These are phyloP conservation scores for Conus ventricosus DNA, from an alignment of 1,140 invertebrate species.

Conservation along the genomic window DNA sequence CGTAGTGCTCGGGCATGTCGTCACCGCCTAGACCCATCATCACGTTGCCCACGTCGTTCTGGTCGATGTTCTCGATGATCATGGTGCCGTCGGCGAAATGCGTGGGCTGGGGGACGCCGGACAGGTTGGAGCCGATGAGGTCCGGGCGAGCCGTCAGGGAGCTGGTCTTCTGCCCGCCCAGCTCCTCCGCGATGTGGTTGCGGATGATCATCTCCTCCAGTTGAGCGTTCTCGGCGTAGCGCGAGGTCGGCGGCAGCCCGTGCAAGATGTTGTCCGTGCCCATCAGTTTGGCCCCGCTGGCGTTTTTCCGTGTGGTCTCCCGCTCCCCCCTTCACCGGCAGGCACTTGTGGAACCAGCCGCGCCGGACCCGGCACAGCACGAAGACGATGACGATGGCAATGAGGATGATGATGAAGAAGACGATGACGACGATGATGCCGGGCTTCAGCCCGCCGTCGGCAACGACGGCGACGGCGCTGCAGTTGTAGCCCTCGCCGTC, in stretches of 20 bases:
- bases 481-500: conserved; percentile 72
- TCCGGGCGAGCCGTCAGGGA: conserved; percentile 81
- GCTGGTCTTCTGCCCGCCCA: conserved; percentile 55
- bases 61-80: conserved; percentile 69
- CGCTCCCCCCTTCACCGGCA: conserved; percentile 44
- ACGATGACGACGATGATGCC: conserved; percentile 67
- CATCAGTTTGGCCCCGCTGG: conserved; percentile 41
- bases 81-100: conserved; percentile 72
- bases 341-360: conserved; percentile 44
- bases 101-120: conserved; percentile 76
- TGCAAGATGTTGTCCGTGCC: conserved; percentile 25
- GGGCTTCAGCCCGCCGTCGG: conserved; percentile 75
- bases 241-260: conserved; percentile 60
- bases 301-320: conserved; percentile 46
- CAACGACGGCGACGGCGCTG: conserved; percentile 73
- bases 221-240: conserved; percentile 70
- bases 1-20: conserved; percentile 95
- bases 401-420: conserved; percentile 66
- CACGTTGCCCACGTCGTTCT: conserved; percentile 3
- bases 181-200: conserved; percentile 79
- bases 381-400: conserved; percentile 90
- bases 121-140: conserved; percentile 93
- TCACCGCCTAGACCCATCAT: conserved; percentile 77
- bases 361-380: conserved; percentile 90
- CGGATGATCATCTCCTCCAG: conserved; percentile 67